These are phyloP conservation scores for Antigone vipio DNA, from an alignment of 2,113 vertebrate species.

Conservation along the genomic window DNA sequence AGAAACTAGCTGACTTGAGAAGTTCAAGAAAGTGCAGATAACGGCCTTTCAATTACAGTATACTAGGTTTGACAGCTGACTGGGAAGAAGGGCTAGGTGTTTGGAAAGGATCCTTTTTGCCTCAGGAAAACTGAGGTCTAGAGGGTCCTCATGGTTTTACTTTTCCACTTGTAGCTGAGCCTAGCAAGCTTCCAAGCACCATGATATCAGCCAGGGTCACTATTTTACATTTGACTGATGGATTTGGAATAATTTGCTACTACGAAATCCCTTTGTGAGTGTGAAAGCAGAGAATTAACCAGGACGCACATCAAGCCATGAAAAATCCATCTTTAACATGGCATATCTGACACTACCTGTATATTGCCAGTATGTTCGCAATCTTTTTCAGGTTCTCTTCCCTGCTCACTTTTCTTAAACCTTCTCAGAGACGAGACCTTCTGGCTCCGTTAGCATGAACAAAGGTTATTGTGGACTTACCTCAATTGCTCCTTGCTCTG, in stretches of 20 bases:
- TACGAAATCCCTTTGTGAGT: neutral
- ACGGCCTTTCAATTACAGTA: neutral
- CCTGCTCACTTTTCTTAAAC: neutral
- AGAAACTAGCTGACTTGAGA: neutral
- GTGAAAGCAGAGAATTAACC: neutral
- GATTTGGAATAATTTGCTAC: neutral
- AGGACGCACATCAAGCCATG: neutral
- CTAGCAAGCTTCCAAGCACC: neutral
- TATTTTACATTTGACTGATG: neutral
- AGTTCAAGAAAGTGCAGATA: neutral
- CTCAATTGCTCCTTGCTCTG: constrained; percentile 79
- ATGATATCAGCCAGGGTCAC: neutral
- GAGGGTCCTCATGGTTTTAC: neutral
- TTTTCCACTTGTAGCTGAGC: neutral
- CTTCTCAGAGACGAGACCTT: neutral
- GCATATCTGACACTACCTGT: neutral
- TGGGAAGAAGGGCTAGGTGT: neutral
- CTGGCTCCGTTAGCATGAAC: neutral
- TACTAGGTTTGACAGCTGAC: neutral
- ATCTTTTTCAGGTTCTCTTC: neutral
- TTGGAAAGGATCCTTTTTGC: neutral
- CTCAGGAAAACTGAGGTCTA: neutral
- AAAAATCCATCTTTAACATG: neutral
- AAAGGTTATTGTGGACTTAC: constrained; percentile 56
- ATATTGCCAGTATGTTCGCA: neutral